Evolutionary conservation across 2,888 invertebrate species (phyloP).

Genomic region (Strigamia maritima): DNA sequence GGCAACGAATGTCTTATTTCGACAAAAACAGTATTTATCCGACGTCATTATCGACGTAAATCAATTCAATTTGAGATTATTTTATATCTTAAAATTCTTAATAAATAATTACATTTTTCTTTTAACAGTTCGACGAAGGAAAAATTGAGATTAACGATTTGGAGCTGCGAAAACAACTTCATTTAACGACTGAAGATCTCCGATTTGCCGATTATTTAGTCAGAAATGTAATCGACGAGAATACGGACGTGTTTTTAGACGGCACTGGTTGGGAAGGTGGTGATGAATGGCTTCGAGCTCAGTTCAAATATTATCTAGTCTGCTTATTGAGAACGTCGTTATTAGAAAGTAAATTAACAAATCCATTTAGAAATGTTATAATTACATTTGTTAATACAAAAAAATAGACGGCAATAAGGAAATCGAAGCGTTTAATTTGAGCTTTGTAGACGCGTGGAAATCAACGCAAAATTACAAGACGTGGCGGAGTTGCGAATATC

Average conservation of each 20-base stretch:
- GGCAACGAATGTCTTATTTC: constrained; percentile 97
- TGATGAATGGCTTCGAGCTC: constrained; percentile 93
- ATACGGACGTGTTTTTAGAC: constrained; percentile 67
- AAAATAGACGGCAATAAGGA: constrained; percentile 69
- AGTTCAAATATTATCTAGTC: constrained; percentile 81
- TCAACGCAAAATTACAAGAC: constrained; percentile 81
- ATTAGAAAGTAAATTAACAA: constrained; percentile 60
- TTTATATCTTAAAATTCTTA: constrained; percentile 4
- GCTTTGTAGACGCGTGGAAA: constrained; percentile 80
- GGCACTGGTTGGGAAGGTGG: constrained; percentile 85
- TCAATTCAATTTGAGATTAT: neutral
- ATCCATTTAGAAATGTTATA: neutral
- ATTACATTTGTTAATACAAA: neutral
- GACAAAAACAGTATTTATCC: constrained; percentile 86
- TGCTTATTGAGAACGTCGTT: constrained; percentile 76
- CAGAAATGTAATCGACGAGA: constrained; percentile 60
- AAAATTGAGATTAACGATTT: constrained; percentile 79
- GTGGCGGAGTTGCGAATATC: constrained; percentile 67
- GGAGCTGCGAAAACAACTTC: constrained; percentile 75
- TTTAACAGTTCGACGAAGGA: constrained; percentile 70
- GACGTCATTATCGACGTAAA: constrained; percentile 63
- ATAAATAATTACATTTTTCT: constrained; percentile 6
- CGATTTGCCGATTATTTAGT: constrained; percentile 93
- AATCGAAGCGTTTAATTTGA: constrained; percentile 80
- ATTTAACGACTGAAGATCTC: constrained; percentile 88